Evolutionary conservation across 1,140 invertebrate genomes (phyloP), one percentile per base, ranked within the genome.

Genomic region (Nephila pilipes): DNA sequence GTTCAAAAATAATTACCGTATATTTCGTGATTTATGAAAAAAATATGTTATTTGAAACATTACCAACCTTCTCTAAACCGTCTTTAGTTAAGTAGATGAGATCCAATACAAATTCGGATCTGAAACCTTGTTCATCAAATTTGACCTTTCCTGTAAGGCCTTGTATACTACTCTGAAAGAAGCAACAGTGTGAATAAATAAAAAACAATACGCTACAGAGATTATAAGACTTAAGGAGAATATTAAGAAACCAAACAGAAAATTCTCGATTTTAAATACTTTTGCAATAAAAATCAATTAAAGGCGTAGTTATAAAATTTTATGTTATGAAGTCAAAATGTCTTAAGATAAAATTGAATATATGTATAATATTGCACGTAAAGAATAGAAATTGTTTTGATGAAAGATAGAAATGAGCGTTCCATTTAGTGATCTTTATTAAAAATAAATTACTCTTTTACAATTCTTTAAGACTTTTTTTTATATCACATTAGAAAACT

Each of bases 111-210:
- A 99, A 99, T 95, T 99, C 98, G 5, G 97, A 98, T 92, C 99
- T 96, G 95, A 98, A 99, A 57, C 98, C 98, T 96, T 98, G 97
- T 95, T 98, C 97, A 96, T 99, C 98, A 95, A 99, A 99, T 95
- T 98, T 98, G 94, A 99, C 98, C 22, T 97, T 97, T 81, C 98
- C 98, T 1, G 98, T 99, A 94, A 99, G 96, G 2, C 99, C 99
- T 94, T 97, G 97, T 96, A 99, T 98, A 95, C 98, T 97, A 29
- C 98, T 97, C 98, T 98, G 95, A 29, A 95, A 95, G 91, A 93
- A 93, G 83, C 22, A 87, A 46, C 18, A 69, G 1, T 54, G n/a
- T 79, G 3, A 46, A 75, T 89, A 32, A 54, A 63, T 55, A 25
- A 38, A 12, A 25, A 25, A 0, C 25, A 20, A 22, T 58, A 55